Evolutionary conservation across 2,888 invertebrate genomes (phyloP).

Genomic region (Neoaliturus tenellus): DNA sequence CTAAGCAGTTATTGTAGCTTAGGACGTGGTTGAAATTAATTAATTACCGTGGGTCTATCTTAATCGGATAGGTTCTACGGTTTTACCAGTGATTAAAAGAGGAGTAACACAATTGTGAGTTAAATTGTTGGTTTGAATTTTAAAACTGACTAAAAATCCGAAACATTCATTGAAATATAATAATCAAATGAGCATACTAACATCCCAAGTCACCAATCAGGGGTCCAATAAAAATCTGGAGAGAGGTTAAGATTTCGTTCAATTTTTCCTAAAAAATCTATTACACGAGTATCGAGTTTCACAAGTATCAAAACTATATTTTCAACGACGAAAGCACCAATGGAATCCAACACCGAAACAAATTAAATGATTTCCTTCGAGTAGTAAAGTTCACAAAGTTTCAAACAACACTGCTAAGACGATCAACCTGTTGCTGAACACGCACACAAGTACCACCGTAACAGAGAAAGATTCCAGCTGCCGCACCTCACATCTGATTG

Average conservation of each 20-base stretch:
- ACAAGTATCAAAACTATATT: not conserved
- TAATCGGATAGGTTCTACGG: not conserved
- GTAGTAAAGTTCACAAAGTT: conserved; percentile 17
- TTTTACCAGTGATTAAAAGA: not conserved
- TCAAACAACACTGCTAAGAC: not conserved
- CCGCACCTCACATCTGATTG: not conserved
- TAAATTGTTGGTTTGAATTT: not conserved
- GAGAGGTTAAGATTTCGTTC: not conserved
- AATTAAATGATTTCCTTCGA: not conserved
- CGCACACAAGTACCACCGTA: not conserved
- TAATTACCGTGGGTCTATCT: not conserved
- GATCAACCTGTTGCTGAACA: not conserved
- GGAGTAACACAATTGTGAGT: not conserved
- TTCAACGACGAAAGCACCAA: conserved; percentile 1
- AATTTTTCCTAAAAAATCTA: not conserved
- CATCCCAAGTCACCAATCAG: not conserved
- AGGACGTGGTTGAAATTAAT: not conserved
- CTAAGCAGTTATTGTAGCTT: too few relatives aligned
- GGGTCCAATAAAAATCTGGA: not conserved
- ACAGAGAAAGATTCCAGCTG: not conserved
- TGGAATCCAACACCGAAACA: not conserved
- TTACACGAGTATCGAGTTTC: not conserved
- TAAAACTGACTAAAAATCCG: not conserved
- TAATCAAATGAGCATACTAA: not conserved
- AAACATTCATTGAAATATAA: not conserved